Conservation (phyloP, 1,140 invertebrate genomes). For the Drosophila kikkawai region DNA sequence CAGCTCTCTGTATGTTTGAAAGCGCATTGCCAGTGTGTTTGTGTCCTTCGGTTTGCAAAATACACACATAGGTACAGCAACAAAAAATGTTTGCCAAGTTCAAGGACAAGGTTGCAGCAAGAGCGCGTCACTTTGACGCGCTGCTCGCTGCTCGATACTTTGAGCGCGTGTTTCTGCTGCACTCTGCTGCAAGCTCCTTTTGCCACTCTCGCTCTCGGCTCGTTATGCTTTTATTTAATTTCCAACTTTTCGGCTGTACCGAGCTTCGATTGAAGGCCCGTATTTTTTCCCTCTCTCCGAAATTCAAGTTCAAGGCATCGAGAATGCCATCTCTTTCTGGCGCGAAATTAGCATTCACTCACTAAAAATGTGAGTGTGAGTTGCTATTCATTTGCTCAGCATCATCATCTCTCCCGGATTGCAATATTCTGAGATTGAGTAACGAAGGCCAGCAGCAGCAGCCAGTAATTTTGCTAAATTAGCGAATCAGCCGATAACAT, state of each 20-base stretch:
- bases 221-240: constrained; percentile 16
- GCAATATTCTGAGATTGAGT: constrained; percentile 3
- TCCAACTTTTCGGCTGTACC: constrained; percentile 48
- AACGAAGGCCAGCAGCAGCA: constrained; percentile 1
- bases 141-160: constrained; percentile 42
- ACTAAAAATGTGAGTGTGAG: constrained; percentile 16
- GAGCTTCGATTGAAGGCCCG: constrained; percentile 66
- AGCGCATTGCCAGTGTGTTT: constrained; percentile 26
- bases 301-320: constrained; percentile 72
- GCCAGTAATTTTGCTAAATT: constrained; percentile 15
- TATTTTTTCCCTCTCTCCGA: constrained; percentile 17
- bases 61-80: constrained; percentile 8
- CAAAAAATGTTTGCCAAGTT: constrained; percentile 65
- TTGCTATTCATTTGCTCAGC: constrained; percentile 4
- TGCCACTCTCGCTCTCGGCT: constrained; percentile 14
- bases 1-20: constrained; percentile 45
- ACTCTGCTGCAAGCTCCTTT: constrained; percentile 51
- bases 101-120: constrained; percentile 68
- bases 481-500: constrained; percentile 23
- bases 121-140: constrained; percentile 59
- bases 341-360: constrained; percentile 52
- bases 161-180: constrained; percentile 24
- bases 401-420: constrained; percentile 7
- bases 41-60: constrained; percentile 16
- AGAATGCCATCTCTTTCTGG: constrained; percentile 26